phyloP scores from a whole-genome alignment of 2,797 vertebrate species.

The Aythya fuligula region DNA sequence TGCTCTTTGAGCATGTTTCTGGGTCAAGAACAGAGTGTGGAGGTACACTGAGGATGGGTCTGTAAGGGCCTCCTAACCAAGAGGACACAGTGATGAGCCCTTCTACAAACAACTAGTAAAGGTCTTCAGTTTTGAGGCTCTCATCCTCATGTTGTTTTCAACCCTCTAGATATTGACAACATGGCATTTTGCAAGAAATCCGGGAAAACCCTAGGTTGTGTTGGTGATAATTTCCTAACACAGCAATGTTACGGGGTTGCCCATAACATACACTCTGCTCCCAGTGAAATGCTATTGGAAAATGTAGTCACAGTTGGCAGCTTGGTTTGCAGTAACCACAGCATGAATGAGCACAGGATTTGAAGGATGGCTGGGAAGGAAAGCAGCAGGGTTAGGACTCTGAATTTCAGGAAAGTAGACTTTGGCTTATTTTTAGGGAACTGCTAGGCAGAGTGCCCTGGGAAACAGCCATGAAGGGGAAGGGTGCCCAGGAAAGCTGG shows the following conservation, averaged over 20 bases:
- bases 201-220: neutral
- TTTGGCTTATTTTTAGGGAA: conserved; percentile 39
- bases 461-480: conserved; percentile 35
- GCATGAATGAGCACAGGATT: neutral
- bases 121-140: neutral
- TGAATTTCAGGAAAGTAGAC: neutral
- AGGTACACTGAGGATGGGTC: neutral
- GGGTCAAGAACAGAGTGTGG: neutral
- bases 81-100: neutral
- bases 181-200: neutral
- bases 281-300: neutral
- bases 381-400: neutral
- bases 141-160: neutral
- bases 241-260: neutral
- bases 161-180: neutral
- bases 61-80: neutral
- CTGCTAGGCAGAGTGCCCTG: conserved; percentile 12
- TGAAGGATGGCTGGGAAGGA: neutral
- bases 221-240: neutral
- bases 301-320: neutral
- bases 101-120: neutral
- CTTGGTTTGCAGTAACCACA: neutral
- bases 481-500: conserved; percentile 45
- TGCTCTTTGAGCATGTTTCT: neutral
- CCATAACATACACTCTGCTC: neutral